Percentiles rank a stretch among this genome's conserved stretches.
Evolutionary conservation across 2,888 invertebrate species (phyloP).

Genomic region (Cantharis lateralis): DNA sequence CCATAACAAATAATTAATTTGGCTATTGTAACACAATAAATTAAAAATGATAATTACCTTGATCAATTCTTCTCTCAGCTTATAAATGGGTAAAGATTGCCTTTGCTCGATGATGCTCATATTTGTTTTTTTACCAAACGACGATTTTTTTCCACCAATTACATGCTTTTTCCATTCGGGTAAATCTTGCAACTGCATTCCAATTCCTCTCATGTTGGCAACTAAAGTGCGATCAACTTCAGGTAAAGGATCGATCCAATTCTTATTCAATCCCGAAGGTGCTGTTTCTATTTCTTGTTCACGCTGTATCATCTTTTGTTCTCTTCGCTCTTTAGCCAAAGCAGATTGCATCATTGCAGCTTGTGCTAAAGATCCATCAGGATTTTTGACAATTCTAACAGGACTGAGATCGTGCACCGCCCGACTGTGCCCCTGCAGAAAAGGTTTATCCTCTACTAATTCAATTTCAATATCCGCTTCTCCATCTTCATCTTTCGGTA

Average conservation of each 20-base stretch:
- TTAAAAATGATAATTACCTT: conserved; percentile 64
- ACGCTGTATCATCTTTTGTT: conserved; percentile 93
- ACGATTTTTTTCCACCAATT: conserved; percentile 96
- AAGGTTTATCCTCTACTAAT: conserved; percentile 97
- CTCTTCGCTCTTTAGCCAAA: conserved; percentile 93
- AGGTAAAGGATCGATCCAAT: conserved; percentile 96
- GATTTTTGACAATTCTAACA: conserved; percentile 96
- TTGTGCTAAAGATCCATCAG: conserved; percentile 97
- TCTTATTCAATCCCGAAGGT: conserved; percentile 83
- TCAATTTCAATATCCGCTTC: conserved; percentile 99
- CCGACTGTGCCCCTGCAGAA: conserved; percentile 90
- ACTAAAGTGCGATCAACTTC: conserved; percentile 76
- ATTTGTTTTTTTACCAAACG: conserved; percentile 97
- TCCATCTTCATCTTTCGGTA: conserved; percentile 90
- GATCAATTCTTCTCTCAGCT: conserved; percentile 90
- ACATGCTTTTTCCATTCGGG: conserved; percentile 99
- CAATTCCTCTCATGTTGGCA: conserved; percentile 83
- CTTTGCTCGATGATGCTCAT: conserved; percentile 93
- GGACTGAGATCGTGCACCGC: conserved; percentile 92
- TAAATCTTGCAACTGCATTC: conserved; percentile 83
- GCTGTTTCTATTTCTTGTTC: conserved; percentile 89
- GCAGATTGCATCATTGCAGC: conserved; percentile 99
- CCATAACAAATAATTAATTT: too few species aligned
- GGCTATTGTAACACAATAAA: background rate
- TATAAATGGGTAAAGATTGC: conserved; percentile 94